Conservation (phyloP, 2,797 vertebrate genomes). For the Anableps anableps region DNA sequence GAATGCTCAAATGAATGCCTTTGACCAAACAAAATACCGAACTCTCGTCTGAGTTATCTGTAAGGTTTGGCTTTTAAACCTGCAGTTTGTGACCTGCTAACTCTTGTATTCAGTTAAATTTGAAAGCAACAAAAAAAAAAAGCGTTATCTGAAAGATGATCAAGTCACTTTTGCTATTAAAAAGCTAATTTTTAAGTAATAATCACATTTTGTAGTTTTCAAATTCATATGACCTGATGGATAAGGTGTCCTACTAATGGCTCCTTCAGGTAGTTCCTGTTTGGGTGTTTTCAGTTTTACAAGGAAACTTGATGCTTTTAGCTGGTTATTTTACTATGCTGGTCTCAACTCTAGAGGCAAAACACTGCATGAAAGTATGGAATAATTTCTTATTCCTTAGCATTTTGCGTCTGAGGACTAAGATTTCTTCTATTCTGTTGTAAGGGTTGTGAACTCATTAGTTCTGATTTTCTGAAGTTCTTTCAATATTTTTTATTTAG, state of each 20-base stretch:
- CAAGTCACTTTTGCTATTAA: not conserved
- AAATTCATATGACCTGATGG: not conserved
- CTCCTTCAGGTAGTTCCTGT: not conserved
- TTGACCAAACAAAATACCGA: not conserved
- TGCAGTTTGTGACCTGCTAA: not conserved
- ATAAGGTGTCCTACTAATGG: not conserved
- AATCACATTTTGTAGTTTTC: not conserved
- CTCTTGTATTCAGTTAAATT: not conserved
- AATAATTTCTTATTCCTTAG: too few relatives aligned
- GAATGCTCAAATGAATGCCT: not conserved
- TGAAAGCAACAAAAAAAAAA: not conserved
- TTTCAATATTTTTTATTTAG: too few relatives aligned
- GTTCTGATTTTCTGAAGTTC: too few relatives aligned
- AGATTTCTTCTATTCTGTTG: too few relatives aligned
- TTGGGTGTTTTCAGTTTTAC: not conserved
- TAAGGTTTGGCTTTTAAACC: not conserved
- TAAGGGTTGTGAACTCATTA: too few relatives aligned
- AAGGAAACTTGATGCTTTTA: not conserved
- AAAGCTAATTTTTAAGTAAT: not conserved
- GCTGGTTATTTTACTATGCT: not conserved
- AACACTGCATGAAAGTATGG: too few relatives aligned
- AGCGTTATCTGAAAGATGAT: not conserved
- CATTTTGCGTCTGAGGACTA: too few relatives aligned
- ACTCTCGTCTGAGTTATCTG: not conserved
- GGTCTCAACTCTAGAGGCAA: not conserved